Percentiles rank a stretch among this genome's conserved stretches.
Evolutionary conservation across 2,113 vertebrate genomes (phyloP).

Genomic region (Syrrhaptes paradoxus): DNA sequence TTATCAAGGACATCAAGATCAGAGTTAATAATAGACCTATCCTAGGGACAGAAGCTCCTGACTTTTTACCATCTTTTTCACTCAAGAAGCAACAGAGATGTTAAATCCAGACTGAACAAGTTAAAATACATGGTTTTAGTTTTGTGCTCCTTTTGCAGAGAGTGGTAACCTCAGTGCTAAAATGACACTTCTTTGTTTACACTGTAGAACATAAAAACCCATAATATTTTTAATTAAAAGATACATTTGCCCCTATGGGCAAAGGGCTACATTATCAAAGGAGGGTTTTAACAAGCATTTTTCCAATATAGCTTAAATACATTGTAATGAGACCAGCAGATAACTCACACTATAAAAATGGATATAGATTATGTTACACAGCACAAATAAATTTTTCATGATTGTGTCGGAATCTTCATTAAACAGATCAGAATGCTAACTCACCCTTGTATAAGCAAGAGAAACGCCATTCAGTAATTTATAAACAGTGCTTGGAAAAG

Average conservation of each 20-base stretch:
- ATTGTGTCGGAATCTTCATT: not conserved
- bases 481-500: not conserved
- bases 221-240: not conserved
- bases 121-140: not conserved
- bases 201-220: not conserved
- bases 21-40: conserved; percentile 21
- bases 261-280: not conserved
- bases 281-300: not conserved
- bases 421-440: not conserved
- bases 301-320: not conserved
- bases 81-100: not conserved
- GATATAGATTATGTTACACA: not conserved
- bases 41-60: not conserved
- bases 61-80: not conserved
- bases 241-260: not conserved
- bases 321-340: not conserved
- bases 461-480: not conserved
- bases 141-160: not conserved
- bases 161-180: not conserved
- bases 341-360: not conserved
- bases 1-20: conserved; percentile 8
- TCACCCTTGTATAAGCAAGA: not conserved
- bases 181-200: not conserved
- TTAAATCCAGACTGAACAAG: not conserved
- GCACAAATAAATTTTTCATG: not conserved